A percentile compares a stretch with the other conserved stretches of the same genome.
Evolutionary conservation across 2,888 invertebrate species (phyloP).

Genomic region (Monoplex corrugatus): DNA sequence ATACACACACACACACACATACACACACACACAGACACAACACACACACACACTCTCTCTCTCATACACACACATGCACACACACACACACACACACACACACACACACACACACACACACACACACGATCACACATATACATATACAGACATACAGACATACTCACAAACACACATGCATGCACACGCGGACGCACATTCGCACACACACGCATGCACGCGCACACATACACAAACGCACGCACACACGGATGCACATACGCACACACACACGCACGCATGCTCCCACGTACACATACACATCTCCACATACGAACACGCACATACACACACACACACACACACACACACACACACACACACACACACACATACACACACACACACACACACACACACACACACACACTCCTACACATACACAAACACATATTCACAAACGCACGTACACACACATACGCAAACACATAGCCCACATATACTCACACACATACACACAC

Average conservation of each 20-base stretch:
- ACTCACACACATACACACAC: no score
- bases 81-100: background rate
- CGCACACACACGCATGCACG: background rate
- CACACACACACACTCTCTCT: background rate
- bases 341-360: background rate
- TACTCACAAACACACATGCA: background rate
- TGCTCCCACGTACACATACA: background rate
- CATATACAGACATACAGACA: background rate
- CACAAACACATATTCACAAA: no score
- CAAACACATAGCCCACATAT: no score
- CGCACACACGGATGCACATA: background rate
- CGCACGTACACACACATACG: no score
- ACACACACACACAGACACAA: conserved; percentile 21
- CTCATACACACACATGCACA: background rate
- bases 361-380: no score
- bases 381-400: no score
- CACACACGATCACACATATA: background rate
- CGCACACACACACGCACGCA: background rate
- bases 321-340: background rate
- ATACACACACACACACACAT: background rate
- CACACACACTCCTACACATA: no score
- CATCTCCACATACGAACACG: background rate
- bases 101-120: no score
- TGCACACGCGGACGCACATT: background rate
- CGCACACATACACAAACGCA: background rate